Evolutionary conservation across 2,797 vertebrate genomes (phyloP).

Genomic region (Chaetophractus vellerosus): DNA sequence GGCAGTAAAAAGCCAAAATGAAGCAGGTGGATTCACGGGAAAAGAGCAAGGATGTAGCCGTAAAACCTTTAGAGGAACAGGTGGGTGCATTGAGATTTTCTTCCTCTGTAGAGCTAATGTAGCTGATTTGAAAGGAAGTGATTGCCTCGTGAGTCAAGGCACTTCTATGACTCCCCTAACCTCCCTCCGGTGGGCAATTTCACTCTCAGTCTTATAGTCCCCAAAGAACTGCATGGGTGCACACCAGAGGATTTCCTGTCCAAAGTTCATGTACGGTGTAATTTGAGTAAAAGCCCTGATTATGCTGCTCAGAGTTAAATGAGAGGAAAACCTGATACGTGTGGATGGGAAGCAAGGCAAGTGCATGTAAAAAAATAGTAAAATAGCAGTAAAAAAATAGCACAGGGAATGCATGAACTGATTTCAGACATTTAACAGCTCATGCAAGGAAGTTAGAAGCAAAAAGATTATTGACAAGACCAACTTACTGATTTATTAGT

Average conservation of each 20-base stretch:
- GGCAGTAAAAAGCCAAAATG: not conserved
- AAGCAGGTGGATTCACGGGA: slow-evolving; percentile 10
- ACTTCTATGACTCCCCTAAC: slow-evolving; percentile 48
- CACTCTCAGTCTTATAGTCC: not conserved
- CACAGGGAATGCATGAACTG: not conserved
- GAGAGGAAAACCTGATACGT: slow-evolving; percentile 40
- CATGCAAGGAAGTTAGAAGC: not conserved
- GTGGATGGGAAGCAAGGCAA: slow-evolving; percentile 14
- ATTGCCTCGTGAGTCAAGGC: slow-evolving; percentile 45
- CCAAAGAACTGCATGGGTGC: slow-evolving; percentile 39
- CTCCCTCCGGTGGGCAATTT: slow-evolving; percentile 70
- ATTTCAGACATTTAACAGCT: not conserved
- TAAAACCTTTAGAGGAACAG: not conserved
- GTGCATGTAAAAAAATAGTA: not conserved
- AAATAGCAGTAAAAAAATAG: not conserved
- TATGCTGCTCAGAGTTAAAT: slow-evolving; percentile 61
- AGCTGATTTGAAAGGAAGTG: slow-evolving; percentile 57
- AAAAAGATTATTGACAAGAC: not conserved
- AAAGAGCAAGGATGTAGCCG: not conserved
- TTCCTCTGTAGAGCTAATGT: slow-evolving; percentile 6
- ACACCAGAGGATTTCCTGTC: slow-evolving; percentile 58
- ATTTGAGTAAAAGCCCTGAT: slow-evolving; percentile 73
- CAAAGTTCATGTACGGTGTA: slow-evolving; percentile 61
- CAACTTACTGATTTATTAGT: not conserved
- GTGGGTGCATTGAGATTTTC: not conserved